phyloP scores from a whole-genome alignment of 2,113 vertebrate genomes.

The Gobius niger region DNA sequence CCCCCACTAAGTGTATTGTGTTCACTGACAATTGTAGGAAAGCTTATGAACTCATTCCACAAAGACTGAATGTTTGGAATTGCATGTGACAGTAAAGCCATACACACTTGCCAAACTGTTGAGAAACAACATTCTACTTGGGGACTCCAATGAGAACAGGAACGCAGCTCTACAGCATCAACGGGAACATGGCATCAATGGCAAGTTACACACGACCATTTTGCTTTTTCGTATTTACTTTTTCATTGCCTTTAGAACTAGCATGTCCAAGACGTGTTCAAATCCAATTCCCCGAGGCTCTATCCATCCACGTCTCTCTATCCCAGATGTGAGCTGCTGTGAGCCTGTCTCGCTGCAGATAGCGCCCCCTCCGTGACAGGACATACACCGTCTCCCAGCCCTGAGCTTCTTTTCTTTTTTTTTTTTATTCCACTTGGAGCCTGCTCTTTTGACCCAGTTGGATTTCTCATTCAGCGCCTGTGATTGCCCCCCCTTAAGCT shows the following conservation, averaged over 20 bases:
- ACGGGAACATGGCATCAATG: not conserved
- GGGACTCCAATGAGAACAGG: no score
- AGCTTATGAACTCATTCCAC: no score
- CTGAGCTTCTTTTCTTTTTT: constrained; percentile 48
- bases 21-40: no score
- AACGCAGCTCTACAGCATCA: no score
- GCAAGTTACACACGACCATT: not conserved
- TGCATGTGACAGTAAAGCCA: no score
- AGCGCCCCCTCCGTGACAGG: constrained; percentile 32
- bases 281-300: constrained; percentile 10
- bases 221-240: not conserved
- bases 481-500: constrained; percentile 39
- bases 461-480: constrained; percentile 40
- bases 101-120: no score
- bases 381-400: constrained; percentile 21
- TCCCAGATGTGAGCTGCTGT: constrained; percentile 35
- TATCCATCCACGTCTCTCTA: constrained; percentile 9
- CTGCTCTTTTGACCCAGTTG: constrained; percentile 54
- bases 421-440: constrained; percentile 56
- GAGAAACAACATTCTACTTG: no score
- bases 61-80: no score
- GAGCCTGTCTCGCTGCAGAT: constrained; percentile 24
- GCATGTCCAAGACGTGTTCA: not conserved
- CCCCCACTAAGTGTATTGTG: no score
- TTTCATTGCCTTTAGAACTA: not conserved